phyloP scores from a whole-genome alignment of 2,797 vertebrate species.

The Pseudochromis fuscus region DNA sequence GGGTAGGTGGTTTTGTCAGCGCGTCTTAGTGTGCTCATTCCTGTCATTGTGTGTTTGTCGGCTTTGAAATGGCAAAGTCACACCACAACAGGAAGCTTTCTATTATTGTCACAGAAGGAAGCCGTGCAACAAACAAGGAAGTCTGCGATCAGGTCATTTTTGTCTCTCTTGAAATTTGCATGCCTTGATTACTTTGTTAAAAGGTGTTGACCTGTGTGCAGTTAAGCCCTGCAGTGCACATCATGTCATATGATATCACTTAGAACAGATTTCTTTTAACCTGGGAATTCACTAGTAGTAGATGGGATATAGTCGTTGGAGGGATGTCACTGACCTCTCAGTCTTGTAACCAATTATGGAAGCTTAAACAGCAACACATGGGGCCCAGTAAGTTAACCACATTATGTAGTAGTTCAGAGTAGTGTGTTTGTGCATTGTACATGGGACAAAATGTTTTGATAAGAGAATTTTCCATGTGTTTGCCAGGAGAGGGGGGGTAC shows the following conservation, averaged over 20 bases:
- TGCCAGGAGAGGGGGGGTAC: slow-evolving; percentile 15
- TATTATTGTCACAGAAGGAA: slow-evolving; percentile 8
- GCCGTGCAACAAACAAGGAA: slow-evolving; percentile 9
- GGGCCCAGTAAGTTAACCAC: slow-evolving; percentile 8
- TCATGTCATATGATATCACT: slow-evolving; percentile 25
- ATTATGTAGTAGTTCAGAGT: neutral
- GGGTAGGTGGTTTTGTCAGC: slow-evolving; percentile 81
- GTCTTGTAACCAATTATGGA: slow-evolving; percentile 20
- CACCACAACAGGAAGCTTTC: neutral
- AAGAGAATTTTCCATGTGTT: slow-evolving; percentile 47
- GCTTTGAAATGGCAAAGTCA: slow-evolving; percentile 22
- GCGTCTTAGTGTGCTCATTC: neutral
- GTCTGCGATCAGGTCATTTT: slow-evolving; percentile 10
- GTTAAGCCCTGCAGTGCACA: slow-evolving; percentile 6
- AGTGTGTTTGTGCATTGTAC: slow-evolving; percentile 22
- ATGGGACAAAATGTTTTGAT: slow-evolving; percentile 42
- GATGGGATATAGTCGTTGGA: slow-evolving; percentile 9
- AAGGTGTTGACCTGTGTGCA: slow-evolving; percentile 19
- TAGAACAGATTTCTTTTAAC: slow-evolving; percentile 41
- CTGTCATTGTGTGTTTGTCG: neutral
- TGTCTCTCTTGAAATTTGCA: slow-evolving; percentile 14
- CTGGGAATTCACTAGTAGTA: slow-evolving; percentile 31
- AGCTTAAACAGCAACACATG: slow-evolving; percentile 10
- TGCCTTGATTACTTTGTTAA: slow-evolving; percentile 14
- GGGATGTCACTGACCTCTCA: slow-evolving; percentile 26